Conservation (phyloP, 2,888 invertebrate species). For the Drosophila greeni region DNA sequence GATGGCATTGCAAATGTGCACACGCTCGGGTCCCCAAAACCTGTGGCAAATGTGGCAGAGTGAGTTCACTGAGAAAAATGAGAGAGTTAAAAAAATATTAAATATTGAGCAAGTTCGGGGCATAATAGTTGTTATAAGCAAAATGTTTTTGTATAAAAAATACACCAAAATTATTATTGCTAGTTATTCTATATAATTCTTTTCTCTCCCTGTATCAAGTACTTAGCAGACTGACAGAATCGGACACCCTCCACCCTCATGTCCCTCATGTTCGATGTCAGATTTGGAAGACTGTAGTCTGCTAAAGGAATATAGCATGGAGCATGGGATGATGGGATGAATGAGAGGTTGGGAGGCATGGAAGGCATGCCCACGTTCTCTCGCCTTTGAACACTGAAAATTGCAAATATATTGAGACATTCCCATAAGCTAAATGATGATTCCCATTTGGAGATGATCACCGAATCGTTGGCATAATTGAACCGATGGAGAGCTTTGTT, state of each 20-base stretch:
- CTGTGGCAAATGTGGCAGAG: constrained; percentile 6
- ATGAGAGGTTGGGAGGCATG: not conserved
- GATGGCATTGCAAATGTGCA: constrained; percentile 57
- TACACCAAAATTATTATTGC: not conserved
- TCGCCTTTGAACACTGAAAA: constrained; percentile 21
- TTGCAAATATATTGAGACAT: constrained; percentile 39
- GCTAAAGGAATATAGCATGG: constrained; percentile 1
- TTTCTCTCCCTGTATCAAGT: constrained; percentile 12
- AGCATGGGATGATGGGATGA: not conserved
- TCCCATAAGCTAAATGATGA: constrained; percentile 35
- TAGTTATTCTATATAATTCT: too few relatives aligned
- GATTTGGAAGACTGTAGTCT: constrained; percentile 35
- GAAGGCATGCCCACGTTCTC: not conserved
- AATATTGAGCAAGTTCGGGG: not conserved
- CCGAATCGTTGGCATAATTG: constrained; percentile 36
- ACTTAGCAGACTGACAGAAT: constrained; percentile 34
- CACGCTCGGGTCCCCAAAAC: constrained; percentile 44
- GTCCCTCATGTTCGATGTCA: constrained; percentile 36
- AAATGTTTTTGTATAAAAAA: not conserved
- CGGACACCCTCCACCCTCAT: constrained; percentile 12
- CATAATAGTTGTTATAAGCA: not conserved
- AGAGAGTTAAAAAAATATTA: not conserved
- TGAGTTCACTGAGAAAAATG: constrained; percentile 6
- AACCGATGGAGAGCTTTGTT: constrained; percentile 32
- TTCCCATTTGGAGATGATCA: constrained; percentile 27